phyloP scores from a whole-genome alignment of 2,888 invertebrate species.

The Meganola albula region DNA sequence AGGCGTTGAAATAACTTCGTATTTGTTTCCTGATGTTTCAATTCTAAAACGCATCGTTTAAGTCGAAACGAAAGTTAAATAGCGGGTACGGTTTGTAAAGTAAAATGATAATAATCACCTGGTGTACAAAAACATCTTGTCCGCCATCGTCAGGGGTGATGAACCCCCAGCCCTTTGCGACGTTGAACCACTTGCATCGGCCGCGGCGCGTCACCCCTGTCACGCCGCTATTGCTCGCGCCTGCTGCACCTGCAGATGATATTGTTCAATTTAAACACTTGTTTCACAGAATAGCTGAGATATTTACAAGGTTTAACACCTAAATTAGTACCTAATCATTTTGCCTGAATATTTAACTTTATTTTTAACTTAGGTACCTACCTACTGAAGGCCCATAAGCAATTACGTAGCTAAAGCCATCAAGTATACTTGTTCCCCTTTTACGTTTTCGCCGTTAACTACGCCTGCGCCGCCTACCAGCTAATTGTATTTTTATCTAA shows the following conservation, averaged over 20 bases:
- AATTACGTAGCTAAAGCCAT: too few relatives aligned
- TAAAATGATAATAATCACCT: conserved; percentile 78
- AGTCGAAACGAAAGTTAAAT: conserved; percentile 5
- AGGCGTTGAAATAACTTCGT: too few relatives aligned
- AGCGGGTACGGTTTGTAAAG: conserved; percentile 9
- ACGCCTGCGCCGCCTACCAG: conserved; percentile 6
- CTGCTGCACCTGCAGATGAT: conserved; percentile 54
- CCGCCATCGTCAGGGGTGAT: conserved; percentile 93
- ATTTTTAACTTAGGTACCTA: too few relatives aligned
- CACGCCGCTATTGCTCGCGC: conserved; percentile 51
- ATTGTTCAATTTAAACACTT: too few relatives aligned
- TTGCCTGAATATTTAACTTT: too few relatives aligned
- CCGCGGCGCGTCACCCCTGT: conserved; percentile 83
- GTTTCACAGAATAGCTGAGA: too few relatives aligned
- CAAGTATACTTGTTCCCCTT: too few relatives aligned
- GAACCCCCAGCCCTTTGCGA: conserved; percentile 96
- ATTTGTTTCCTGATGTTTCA: conserved; percentile 9
- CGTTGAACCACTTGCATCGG: conserved; percentile 97
- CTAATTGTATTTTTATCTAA: conserved; percentile 21
- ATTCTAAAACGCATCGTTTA: conserved; percentile 5
- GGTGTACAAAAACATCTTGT: conserved; percentile 95
- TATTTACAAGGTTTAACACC: too few relatives aligned
- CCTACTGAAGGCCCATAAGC: too few relatives aligned
- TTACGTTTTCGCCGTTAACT: too few relatives aligned
- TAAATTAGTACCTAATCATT: too few relatives aligned